A percentile compares a stretch with the other conserved stretches of the same genome.
Evolutionary conservation across 2,797 vertebrate species (phyloP).

Genomic region (Emys orbicularis): DNA sequence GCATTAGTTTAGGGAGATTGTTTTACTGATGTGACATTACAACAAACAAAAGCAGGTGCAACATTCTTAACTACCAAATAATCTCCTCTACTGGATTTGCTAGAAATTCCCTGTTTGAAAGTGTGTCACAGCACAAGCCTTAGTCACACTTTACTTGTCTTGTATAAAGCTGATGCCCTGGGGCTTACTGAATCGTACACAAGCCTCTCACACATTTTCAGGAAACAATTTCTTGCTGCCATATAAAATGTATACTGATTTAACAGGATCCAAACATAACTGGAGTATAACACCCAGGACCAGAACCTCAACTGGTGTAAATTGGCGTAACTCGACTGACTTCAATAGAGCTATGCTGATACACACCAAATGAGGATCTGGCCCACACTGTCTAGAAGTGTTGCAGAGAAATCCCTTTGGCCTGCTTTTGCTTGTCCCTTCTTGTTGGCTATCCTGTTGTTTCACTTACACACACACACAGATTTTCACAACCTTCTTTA

Average conservation of each 20-base stretch:
- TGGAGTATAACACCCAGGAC: rapidly evolving
- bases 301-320: background rate
- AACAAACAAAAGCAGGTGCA: slow-evolving; percentile 6
- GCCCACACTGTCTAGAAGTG: background rate
- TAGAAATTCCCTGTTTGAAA: background rate
- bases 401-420: background rate
- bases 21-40: background rate
- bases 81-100: background rate
- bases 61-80: background rate
- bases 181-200: background rate
- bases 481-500: background rate
- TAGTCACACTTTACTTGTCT: background rate
- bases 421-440: background rate
- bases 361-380: background rate
- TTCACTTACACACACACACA: background rate
- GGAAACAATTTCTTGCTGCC: background rate
- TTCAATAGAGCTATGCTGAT: background rate
- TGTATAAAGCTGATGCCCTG: background rate
- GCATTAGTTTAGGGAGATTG: background rate
- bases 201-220: rapidly evolving
- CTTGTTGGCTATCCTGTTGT: background rate
- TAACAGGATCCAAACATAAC: rapidly evolving
- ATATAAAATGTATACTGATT: rapidly evolving
- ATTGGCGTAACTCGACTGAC: background rate
- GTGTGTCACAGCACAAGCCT: background rate